Conservation (phyloP, 2,113 vertebrate species). For the Brachypodius melanocephalos region DNA sequence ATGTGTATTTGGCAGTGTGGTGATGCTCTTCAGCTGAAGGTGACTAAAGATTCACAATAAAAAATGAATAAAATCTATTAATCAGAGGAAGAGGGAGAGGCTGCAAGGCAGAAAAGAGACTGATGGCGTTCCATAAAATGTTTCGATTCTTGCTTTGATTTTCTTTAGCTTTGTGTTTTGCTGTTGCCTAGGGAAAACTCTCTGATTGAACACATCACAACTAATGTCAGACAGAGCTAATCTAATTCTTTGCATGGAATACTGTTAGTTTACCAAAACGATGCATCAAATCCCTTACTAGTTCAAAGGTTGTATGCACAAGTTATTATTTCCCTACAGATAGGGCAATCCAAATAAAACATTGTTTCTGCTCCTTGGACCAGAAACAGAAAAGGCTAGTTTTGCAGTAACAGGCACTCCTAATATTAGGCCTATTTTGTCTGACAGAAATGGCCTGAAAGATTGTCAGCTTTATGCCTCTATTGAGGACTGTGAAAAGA, state of each 20-base stretch:
- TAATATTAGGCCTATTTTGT: not conserved
- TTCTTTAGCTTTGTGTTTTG: slow-evolving; percentile 7
- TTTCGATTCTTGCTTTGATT: slow-evolving; percentile 39
- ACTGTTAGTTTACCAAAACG: not conserved
- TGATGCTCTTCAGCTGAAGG: not conserved
- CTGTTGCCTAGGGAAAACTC: slow-evolving; percentile 40
- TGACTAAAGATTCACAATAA: not conserved
- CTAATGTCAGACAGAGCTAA: not conserved
- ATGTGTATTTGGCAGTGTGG: not conserved
- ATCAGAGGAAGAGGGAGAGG: not conserved
- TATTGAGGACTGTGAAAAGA: not conserved
- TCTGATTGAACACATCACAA: not conserved
- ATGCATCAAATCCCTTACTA: not conserved
- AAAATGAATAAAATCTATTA: not conserved
- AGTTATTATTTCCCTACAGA: slow-evolving; percentile 14
- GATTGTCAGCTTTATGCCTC: not conserved
- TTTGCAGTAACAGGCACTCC: not conserved
- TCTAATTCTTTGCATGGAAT: not conserved
- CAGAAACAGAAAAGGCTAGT: slow-evolving; percentile 26
- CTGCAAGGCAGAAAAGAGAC: not conserved
- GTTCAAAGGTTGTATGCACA: not conserved
- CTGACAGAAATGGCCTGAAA: not conserved
- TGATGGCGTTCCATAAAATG: not conserved
- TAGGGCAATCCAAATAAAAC: slow-evolving; percentile 31
- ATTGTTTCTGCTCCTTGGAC: slow-evolving; percentile 34